Evolutionary conservation across 2,113 vertebrate genomes (phyloP).

Genomic region (Rallus limicola): DNA sequence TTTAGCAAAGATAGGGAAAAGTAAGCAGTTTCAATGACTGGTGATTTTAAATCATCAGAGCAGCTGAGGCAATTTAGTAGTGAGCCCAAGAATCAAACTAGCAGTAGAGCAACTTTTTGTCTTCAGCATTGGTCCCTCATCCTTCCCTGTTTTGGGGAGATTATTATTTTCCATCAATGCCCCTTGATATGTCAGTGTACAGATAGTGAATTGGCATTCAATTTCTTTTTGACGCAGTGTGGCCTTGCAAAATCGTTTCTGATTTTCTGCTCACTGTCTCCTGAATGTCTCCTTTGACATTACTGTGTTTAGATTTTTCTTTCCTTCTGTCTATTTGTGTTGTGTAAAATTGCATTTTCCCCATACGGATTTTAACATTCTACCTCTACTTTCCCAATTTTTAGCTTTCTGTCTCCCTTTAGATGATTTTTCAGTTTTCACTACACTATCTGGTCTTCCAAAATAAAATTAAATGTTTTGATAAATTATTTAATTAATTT

Average conservation of each 20-base stretch:
- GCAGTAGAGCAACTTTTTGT: neutral
- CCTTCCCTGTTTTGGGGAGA: neutral
- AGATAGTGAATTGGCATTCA: neutral
- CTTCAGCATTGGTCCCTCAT: neutral
- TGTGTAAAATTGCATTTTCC: conserved; percentile 6
- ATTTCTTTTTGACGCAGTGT: neutral
- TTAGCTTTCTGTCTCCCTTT: neutral
- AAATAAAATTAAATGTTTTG: neutral
- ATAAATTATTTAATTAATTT: neutral
- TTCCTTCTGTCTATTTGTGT: neutral
- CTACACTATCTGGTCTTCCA: neutral
- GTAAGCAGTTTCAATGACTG: neutral
- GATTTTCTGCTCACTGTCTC: conserved; percentile 42
- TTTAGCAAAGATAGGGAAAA: neutral
- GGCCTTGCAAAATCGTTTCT: conserved; percentile 23
- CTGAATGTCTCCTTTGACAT: neutral
- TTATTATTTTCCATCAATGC: neutral
- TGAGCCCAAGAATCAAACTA: neutral
- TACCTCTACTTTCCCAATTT: neutral
- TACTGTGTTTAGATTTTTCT: conserved; percentile 30
- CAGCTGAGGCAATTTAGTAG: neutral
- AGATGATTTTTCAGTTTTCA: neutral
- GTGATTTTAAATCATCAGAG: neutral
- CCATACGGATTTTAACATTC: neutral
- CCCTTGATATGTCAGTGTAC: neutral